Conservation (phyloP, 2,888 invertebrate genomes). For the Orthosia gothica region DNA sequence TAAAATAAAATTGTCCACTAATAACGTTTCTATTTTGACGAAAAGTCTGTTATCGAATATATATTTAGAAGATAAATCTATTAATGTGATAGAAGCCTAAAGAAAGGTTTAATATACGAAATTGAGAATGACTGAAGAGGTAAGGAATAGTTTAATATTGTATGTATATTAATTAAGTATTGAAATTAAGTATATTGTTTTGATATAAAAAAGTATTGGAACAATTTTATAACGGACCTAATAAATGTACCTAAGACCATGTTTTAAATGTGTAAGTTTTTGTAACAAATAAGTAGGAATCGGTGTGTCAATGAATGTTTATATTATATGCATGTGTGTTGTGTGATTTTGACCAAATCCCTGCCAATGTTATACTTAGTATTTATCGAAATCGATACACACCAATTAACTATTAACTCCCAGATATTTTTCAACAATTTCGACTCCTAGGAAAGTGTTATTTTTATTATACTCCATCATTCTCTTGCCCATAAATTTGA, state of each 20-base stretch:
- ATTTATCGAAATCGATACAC: conserved; percentile 38
- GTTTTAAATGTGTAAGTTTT: conserved; percentile 28
- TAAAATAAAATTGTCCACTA: not conserved
- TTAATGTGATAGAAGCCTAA: conserved; percentile 52
- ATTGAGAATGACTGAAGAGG: conserved; percentile 58
- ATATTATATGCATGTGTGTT: conserved; percentile 23
- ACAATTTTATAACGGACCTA: conserved; percentile 61
- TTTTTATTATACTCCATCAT: too few species aligned
- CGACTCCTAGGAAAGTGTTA: not conserved
- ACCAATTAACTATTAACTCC: not conserved
- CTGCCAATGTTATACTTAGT: conserved; percentile 9
- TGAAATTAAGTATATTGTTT: conserved; percentile 54
- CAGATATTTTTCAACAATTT: not conserved
- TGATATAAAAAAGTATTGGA: conserved; percentile 52
- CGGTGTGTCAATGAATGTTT: conserved; percentile 44
- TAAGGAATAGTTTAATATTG: conserved; percentile 22
- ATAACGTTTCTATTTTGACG: not conserved
- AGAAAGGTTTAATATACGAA: conserved; percentile 45
- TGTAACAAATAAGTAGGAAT: conserved; percentile 19
- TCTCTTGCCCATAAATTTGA: too few species aligned
- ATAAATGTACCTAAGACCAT: conserved; percentile 40
- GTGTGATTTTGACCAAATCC: conserved; percentile 37
- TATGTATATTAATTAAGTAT: conserved; percentile 40
- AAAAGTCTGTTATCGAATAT: conserved; percentile 14
- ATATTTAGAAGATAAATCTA: conserved; percentile 26